A percentile compares a stretch with the other conserved stretches of the same genome.
Evolutionary conservation across 2,888 invertebrate species (phyloP).

Genomic region (Pseudanteris insignis): DNA sequence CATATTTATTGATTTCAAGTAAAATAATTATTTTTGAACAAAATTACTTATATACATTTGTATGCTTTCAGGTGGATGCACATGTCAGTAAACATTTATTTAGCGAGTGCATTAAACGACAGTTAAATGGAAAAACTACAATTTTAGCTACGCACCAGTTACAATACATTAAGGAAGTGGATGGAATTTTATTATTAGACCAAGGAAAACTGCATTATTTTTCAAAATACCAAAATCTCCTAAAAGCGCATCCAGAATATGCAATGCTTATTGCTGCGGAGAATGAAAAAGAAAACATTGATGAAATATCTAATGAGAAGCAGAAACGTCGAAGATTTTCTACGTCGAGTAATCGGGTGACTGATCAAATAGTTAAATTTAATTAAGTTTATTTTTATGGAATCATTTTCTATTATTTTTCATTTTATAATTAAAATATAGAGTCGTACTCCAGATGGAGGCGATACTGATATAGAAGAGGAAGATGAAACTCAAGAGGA

Average conservation of each 20-base stretch:
- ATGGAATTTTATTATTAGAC: conserved; percentile 65
- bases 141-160: conserved; percentile 82
- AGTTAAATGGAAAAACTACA: conserved; percentile 76
- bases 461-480: conserved; percentile 46
- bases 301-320: conserved; percentile 51
- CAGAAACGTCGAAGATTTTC: conserved; percentile 57
- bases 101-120: conserved; percentile 75
- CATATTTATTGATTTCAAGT: neutral
- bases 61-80: conserved; percentile 70
- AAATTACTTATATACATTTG: no score
- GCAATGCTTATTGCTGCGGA: conserved; percentile 53
- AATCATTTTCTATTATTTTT: conserved; percentile 1
- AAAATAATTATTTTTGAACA: no score
- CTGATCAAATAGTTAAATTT: neutral
- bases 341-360: conserved; percentile 58
- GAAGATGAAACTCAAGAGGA: conserved; percentile 56
- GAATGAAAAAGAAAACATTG: conserved; percentile 48
- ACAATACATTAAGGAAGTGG: conserved; percentile 72
- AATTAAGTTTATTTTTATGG: no score
- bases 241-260: conserved; percentile 56
- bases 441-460: conserved; percentile 60
- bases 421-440: conserved; percentile 30
- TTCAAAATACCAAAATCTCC: conserved; percentile 55
- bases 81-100: conserved; percentile 81
- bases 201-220: conserved; percentile 56